Conservation (phyloP, 2,113 vertebrate species). For the Pavo muticus region DNA sequence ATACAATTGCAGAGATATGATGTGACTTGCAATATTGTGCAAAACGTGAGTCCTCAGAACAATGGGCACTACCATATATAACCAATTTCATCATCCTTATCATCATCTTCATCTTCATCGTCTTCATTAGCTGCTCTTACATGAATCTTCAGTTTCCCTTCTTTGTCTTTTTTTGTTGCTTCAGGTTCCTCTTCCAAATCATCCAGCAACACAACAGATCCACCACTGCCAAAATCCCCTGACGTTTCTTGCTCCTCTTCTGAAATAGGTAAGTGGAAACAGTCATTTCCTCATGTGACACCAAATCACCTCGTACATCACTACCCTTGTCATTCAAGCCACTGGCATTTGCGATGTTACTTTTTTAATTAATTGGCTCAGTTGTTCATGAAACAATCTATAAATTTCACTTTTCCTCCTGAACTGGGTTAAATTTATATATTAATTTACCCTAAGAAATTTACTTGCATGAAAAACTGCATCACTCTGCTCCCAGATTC, state of each 20-base stretch:
- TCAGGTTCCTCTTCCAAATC: conserved; percentile 90
- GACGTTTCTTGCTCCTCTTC: conserved; percentile 96
- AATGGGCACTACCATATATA: conserved; percentile 86
- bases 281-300: conserved; percentile 1
- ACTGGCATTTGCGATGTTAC: background rate
- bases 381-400: background rate
- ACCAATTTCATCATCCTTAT: conserved; percentile 93
- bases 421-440: background rate
- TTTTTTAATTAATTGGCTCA: background rate
- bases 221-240: conserved; percentile 94
- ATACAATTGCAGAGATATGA: conserved; percentile 78
- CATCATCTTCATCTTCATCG: conserved; percentile 93
- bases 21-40: conserved; percentile 76
- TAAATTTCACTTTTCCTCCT: background rate
- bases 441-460: background rate
- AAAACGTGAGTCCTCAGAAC: conserved; percentile 67
- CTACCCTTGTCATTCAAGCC: background rate
- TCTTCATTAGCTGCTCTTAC: conserved; percentile 90
- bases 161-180: conserved; percentile 83
- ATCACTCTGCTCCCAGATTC: background rate
- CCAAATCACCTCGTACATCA: background rate
- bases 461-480: background rate
- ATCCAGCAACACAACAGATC: conserved; percentile 87
- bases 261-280: conserved; percentile 68
- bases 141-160: conserved; percentile 84